Evolutionary conservation across 2,113 vertebrate species (phyloP), one percentile per base, ranked within the genome.

Genomic region (Sebastes schlegelii): DNA sequence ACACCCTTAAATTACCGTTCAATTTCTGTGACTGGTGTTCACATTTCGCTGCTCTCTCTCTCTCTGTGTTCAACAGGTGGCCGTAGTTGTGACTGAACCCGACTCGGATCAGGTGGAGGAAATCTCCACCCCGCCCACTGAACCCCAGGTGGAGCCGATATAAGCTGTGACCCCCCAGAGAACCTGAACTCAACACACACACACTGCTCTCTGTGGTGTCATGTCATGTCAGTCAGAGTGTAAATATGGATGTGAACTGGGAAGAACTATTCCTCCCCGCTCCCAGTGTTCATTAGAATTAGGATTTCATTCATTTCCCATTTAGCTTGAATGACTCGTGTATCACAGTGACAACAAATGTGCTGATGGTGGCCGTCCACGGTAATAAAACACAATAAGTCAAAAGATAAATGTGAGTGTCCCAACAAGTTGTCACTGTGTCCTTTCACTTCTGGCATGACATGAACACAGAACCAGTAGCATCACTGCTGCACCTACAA

Each of bases 101-200:
- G 89, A 93, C 1, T 74, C 85, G 0, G 92, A 94, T 49, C 88
- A 90, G 23, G 19, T 84, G 57, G 94, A 95, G 63, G 92, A 93
- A 8, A 63, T 91, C 34, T 86, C 93, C 17, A 91, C 92, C 6
- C 93, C 95, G 1, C 87, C 91, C 10, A 94, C 95, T 58, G 94
- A 95, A n/a, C 95, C 95, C 19, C 95, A 96, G 82, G 94, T 96
- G 84, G 94, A 94, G 65, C 95, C 95, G 0, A 95, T 94, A 5
- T 87, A 92, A 65, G 34, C 19, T 12, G 43, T 8, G n/a, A 14
- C 23, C 0, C 23, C 26, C 26, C 26, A 4, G 26, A 16, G 75
- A 89, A 4, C 51, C 85, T 77, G 83, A 89, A 23, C 68, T 51
- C 26, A 6, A 13, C 55, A 14, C 42, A 16, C 51, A 13, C 42